Conservation (phyloP, 2,888 invertebrate species). For the Hybos culiciformis region DNA sequence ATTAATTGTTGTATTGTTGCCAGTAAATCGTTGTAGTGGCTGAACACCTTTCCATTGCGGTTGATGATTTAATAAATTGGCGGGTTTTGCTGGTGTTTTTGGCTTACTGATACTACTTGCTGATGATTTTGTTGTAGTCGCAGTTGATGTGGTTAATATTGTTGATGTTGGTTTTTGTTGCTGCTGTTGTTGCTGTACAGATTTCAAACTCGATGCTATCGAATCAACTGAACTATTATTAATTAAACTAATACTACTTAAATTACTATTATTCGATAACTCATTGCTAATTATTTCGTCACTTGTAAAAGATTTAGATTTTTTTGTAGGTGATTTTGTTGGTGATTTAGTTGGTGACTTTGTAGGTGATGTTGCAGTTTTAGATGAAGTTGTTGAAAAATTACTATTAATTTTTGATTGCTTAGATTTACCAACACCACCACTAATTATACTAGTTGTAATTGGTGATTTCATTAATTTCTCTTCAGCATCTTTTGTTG, state of each 20-base stretch:
- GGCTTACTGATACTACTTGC: constrained; percentile 14
- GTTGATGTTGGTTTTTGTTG: background rate
- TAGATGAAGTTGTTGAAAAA: background rate
- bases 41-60: constrained; percentile 49
- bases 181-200: no score
- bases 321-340: background rate
- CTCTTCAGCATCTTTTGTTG: constrained; percentile 7
- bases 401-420: constrained; percentile 1
- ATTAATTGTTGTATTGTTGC: constrained; percentile 10
- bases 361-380: background rate
- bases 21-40: constrained; percentile 30
- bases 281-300: background rate
- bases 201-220: no score
- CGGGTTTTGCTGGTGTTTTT: constrained; percentile 21
- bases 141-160: constrained; percentile 9
- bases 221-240: background rate
- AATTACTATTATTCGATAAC: background rate
- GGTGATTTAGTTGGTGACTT: background rate
- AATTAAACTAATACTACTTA: no score
- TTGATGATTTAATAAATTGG: constrained; percentile 18
- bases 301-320: background rate
- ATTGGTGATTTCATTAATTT: constrained; percentile 4
- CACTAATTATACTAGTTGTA: constrained; percentile 7
- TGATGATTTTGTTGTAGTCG: constrained; percentile 6
- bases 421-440: background rate